These are phyloP conservation scores for Dendropsophus ebraccatus DNA, from an alignment of 2,113 vertebrate species.

Conservation along the genomic window DNA sequence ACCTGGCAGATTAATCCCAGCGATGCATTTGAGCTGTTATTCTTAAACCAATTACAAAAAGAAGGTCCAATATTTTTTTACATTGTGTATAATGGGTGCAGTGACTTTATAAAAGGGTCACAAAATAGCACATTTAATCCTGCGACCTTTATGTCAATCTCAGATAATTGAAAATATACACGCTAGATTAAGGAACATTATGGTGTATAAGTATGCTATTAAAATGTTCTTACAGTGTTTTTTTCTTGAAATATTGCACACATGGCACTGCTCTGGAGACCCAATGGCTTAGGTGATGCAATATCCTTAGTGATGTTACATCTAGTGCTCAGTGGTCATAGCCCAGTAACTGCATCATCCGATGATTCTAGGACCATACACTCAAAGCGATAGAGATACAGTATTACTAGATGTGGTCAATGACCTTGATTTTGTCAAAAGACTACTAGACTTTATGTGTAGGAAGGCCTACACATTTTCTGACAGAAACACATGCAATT, in stretches of 20 bases:
- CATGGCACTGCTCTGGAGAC: not conserved
- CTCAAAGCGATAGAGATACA: not conserved
- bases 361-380: not conserved
- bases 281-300: not conserved
- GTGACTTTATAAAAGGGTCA: constrained; percentile 27
- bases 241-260: not conserved
- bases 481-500: too few species aligned
- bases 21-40: constrained; percentile 48
- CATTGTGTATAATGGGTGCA: constrained; percentile 4
- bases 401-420: not conserved
- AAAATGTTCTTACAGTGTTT: not conserved
- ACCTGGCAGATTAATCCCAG: constrained; percentile 50
- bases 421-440: not conserved
- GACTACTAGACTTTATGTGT: too few species aligned
- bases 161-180: not conserved
- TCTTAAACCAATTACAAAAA: constrained; percentile 40
- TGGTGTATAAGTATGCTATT: not conserved
- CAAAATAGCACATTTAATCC: not conserved
- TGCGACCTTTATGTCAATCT: not conserved
- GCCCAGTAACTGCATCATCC: not conserved
- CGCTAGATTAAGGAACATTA: not conserved
- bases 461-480: too few species aligned
- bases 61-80: constrained; percentile 32
- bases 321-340: not conserved
- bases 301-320: not conserved